Percentiles rank a stretch among this genome's conserved stretches.
Evolutionary conservation across 2,113 vertebrate genomes (phyloP).

Genomic region (Saguinus imperator): DNA sequence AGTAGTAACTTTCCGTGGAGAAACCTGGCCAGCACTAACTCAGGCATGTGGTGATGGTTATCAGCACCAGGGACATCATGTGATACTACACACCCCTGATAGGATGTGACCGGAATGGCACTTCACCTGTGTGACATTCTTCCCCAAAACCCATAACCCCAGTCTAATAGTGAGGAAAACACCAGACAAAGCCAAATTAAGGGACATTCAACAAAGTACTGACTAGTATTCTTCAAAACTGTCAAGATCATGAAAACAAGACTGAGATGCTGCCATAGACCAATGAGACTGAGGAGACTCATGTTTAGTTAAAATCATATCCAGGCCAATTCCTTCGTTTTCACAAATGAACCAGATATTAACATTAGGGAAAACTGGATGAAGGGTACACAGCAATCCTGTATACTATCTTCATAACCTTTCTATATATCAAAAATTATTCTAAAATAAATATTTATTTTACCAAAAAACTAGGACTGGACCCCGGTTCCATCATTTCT

Average conservation of each 20-base stretch:
- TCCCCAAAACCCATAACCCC: neutral
- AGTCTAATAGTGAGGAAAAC: neutral
- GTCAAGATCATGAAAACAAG: neutral
- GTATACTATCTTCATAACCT: neutral
- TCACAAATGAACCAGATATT: neutral
- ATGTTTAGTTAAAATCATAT: neutral
- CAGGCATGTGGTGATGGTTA: neutral
- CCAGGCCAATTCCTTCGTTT: neutral
- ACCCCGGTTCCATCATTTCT: neutral
- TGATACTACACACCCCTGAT: accelerated
- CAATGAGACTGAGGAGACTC: neutral
- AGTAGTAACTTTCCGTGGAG: neutral
- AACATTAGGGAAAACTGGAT: neutral
- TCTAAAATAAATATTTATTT: neutral
- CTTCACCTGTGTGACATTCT: neutral
- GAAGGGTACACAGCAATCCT: neutral
- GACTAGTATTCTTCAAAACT: neutral
- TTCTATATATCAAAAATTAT: neutral
- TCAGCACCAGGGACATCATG: too few relatives aligned
- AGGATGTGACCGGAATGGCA: neutral
- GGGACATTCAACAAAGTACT: neutral
- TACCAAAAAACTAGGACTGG: neutral
- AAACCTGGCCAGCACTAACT: neutral
- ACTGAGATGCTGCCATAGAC: neutral
- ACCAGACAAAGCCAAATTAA: neutral